Conservation (phyloP, 2,797 vertebrate genomes). For the Tapirus indicus region DNA sequence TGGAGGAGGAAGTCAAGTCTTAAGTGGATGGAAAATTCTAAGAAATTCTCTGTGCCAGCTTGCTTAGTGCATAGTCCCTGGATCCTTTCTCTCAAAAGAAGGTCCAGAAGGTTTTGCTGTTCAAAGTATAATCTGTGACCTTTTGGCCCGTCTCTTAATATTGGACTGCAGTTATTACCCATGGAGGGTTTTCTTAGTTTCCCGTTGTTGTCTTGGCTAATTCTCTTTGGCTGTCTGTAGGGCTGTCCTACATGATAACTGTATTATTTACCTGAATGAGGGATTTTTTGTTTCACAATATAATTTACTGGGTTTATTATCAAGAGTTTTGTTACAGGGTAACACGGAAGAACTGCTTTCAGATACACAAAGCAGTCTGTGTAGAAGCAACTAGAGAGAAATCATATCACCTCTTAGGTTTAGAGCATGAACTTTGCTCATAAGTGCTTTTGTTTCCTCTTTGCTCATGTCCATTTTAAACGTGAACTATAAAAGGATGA, state of each 20-base stretch:
- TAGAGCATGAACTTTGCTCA: neutral
- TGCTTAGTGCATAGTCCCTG: neutral
- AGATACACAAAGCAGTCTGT: neutral
- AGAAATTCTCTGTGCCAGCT: neutral
- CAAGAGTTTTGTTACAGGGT: neutral
- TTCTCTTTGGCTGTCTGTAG: neutral
- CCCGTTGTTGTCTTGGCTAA: neutral
- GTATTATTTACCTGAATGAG: neutral
- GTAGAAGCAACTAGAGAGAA: neutral
- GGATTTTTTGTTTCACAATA: slow-evolving; percentile 25
- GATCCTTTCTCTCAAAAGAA: neutral
- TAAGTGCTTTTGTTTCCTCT: neutral
- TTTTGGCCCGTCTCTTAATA: neutral
- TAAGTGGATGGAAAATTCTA: neutral
- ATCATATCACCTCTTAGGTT: neutral
- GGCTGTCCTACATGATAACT: neutral
- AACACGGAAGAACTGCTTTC: neutral
- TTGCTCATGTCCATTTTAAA: neutral
- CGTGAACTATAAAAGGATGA: neutral
- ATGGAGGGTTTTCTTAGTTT: neutral
- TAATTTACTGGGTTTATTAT: neutral
- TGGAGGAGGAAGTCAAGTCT: neutral
- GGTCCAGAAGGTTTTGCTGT: neutral
- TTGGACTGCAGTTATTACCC: neutral
- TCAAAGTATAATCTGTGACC: neutral